Evolutionary conservation across 2,113 vertebrate genomes (phyloP).

Genomic region (Rhinogobius similis): DNA sequence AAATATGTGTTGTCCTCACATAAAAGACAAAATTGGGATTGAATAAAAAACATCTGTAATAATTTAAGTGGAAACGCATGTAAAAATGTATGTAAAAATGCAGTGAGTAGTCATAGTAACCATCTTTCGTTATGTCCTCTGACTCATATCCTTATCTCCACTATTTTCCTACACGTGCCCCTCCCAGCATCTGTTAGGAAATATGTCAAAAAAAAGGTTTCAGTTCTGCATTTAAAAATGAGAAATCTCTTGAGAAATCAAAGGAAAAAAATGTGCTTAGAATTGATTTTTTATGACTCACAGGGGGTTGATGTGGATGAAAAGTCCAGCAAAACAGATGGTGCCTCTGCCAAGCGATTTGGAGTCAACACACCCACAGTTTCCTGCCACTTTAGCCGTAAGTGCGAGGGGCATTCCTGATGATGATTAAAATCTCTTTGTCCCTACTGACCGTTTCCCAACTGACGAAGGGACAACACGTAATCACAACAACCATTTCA

Average conservation of each 20-base stretch:
- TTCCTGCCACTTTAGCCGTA: conserved; percentile 91
- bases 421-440: conserved; percentile 47
- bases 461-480: conserved; percentile 18
- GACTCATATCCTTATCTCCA: conserved; percentile 44
- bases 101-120: conserved; percentile 15
- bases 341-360: conserved; percentile 77
- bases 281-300: conserved; percentile 29
- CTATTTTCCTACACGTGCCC: conserved; percentile 23
- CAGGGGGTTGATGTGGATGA: conserved; percentile 89
- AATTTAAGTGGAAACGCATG: background rate
- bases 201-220: conserved; percentile 12
- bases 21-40: background rate
- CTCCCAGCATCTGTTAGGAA: conserved; percentile 30
- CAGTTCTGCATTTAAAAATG: conserved; percentile 11
- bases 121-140: conserved; percentile 10
- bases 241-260: background rate
- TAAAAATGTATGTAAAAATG: background rate
- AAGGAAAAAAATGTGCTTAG: background rate
- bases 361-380: conserved; percentile 95
- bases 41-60: too few species aligned
- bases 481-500: background rate
- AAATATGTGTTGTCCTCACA: background rate
- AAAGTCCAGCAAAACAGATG: conserved; percentile 80
- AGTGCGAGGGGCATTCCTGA: conserved; percentile 64
- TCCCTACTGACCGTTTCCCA: conserved; percentile 33